These are phyloP conservation scores for Achatina immaculata DNA, from an alignment of 1,140 invertebrate species.

Conservation along the genomic window DNA sequence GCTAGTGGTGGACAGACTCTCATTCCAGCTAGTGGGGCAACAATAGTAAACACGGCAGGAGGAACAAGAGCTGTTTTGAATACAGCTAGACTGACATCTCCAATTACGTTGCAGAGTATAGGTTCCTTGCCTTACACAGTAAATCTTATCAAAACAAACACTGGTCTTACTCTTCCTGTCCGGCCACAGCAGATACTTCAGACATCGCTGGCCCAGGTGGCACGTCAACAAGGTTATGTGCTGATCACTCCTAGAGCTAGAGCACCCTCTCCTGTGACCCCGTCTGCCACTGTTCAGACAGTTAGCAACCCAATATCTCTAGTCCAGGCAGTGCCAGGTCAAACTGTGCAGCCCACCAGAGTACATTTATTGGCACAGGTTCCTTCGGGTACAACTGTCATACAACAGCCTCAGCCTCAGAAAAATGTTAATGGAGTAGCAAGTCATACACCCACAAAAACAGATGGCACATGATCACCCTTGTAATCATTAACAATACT, in stretches of 20 bases:
- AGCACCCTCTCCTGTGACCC: background rate
- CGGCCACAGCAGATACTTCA: constrained; percentile 35
- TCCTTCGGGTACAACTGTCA: constrained; percentile 22
- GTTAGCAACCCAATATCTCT: constrained; percentile 23
- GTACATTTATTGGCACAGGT: constrained; percentile 34
- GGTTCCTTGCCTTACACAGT: constrained; percentile 28
- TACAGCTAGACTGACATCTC: constrained; percentile 23
- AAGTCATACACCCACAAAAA: constrained; percentile 1
- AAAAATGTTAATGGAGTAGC: constrained; percentile 25
- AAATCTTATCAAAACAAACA: constrained; percentile 35
- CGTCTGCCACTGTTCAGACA: constrained; percentile 13
- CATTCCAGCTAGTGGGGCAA: constrained; percentile 10
- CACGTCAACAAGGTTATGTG: constrained; percentile 32
- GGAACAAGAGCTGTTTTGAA: constrained; percentile 25
- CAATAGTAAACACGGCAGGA: constrained; percentile 7
- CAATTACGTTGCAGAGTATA: constrained; percentile 33
- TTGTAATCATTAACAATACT: no score
- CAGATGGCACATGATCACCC: constrained; percentile 7
- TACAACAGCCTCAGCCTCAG: constrained; percentile 22
- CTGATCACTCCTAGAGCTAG: constrained; percentile 30
- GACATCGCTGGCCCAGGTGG: constrained; percentile 34
- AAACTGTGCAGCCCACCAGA: constrained; percentile 15
- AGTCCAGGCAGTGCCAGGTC: constrained; percentile 13
- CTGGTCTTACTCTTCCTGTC: constrained; percentile 24
- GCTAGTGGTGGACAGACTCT: constrained; percentile 28